Base-by-base conservation (phyloP, 2,113 vertebrate species). In the Leucopsar rothschildi region DNA sequence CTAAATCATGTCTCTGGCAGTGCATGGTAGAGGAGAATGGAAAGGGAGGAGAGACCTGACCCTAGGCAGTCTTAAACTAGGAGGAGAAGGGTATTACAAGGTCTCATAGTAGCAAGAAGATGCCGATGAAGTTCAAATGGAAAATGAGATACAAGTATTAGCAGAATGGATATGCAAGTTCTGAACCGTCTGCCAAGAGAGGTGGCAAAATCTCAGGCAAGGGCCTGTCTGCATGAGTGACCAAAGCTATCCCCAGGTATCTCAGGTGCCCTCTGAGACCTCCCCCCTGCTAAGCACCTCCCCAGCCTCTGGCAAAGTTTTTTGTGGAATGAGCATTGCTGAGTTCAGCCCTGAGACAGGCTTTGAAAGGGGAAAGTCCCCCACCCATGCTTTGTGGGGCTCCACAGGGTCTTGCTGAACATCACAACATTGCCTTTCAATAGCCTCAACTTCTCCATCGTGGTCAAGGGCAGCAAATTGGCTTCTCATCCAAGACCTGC, bases 391-490 rank as follows among this genome's bases (percentile, higher is more conserved):
- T 39, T 53, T 24, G 5, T 1, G 1, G 22, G 40, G 55, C 23
- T 73, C 12, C 42, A n/a, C 15, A 45, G 28, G 28, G 28, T 75
- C 65, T 75, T 65, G 4, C 0, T n/a, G 40, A 71, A 15, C 37
- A 66, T 63, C 47, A 24, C 47, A 61, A 42, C 0, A 0, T 20
- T 50, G 47, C 40, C 12, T 85, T 82, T 45, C 44, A 49, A 15
- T 12, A 72, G 45, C 63, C 35, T 82, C 24, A 86, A n/a, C 12
- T 63, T 92, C 66, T 76, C 50, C 27, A 1, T 7, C 1, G 0
- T 44, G 78, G 45, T 47, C 90, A 94, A 93, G 84, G 85, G 27
- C 87, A 61, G 39, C n/a, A 69, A n/a, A 88, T 47, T 47, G 22
- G 15, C 35, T 85, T 61, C 84, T 80, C 24, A 47, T 61, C 71